Conservation (phyloP, 2,888 invertebrate species). For the Pegoplata infirma region DNA sequence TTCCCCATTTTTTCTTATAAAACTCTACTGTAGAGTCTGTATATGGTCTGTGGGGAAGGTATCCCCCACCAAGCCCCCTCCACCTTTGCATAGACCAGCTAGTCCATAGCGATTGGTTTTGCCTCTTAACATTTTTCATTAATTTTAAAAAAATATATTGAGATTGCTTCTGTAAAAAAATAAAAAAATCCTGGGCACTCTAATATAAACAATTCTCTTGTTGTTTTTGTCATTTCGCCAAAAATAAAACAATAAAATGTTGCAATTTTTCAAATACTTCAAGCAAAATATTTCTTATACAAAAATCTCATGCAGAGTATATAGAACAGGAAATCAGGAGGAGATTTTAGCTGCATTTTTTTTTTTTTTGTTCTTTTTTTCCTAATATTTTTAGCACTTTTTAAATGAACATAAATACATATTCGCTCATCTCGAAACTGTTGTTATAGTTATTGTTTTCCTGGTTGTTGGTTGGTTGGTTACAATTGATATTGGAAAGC, state of each 20-base stretch:
- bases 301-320: neutral
- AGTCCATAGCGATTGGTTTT: no score
- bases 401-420: slow-evolving; percentile 18
- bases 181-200: no score
- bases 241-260: slow-evolving; percentile 14
- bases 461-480: slow-evolving; percentile 35
- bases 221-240: slow-evolving; percentile 47
- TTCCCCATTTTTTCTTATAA: no score
- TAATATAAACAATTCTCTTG: no score
- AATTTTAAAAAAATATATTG: no score
- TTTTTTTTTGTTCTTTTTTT: neutral
- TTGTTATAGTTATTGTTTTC: slow-evolving; percentile 30
- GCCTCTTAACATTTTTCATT: no score
- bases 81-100: no score
- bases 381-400: slow-evolving; percentile 1
- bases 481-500: slow-evolving; percentile 43
- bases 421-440: slow-evolving; percentile 25
- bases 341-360: slow-evolving; percentile 48
- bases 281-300: slow-evolving; percentile 17
- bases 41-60: no score
- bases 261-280: slow-evolving; percentile 20
- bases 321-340: slow-evolving; percentile 45
- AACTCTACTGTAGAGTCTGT: no score
- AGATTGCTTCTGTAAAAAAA: no score
- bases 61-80: no score